These are phyloP conservation scores for Pterostichus niger DNA, from an alignment of 2,888 invertebrate genomes.

Conservation along the genomic window DNA sequence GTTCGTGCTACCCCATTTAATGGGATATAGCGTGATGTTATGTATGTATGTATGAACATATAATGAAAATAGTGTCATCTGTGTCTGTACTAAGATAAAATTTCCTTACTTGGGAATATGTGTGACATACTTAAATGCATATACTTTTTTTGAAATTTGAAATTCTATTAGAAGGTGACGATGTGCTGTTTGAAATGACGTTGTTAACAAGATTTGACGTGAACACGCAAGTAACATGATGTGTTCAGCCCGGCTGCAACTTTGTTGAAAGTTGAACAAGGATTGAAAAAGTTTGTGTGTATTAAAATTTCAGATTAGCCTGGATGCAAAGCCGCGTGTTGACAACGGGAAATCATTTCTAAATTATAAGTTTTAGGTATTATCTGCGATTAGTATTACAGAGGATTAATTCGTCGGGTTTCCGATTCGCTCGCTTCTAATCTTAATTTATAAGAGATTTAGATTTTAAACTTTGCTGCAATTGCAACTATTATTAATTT, in stretches of 20 bases:
- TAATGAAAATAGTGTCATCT: too few species aligned
- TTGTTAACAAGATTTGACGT: not conserved
- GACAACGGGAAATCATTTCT: conserved; percentile 18
- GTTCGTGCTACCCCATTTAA: too few species aligned
- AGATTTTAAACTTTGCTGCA: conserved; percentile 23
- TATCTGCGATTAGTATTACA: conserved; percentile 10
- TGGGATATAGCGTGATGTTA: too few species aligned
- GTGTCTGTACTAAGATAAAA: too few species aligned
- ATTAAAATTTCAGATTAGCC: conserved; percentile 36
- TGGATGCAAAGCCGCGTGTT: not conserved
- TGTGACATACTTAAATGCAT: too few species aligned
- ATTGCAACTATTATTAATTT: conserved; percentile 10
- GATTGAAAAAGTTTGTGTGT: conserved; percentile 42
- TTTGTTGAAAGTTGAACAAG: conserved; percentile 9
- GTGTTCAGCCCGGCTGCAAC: conserved; percentile 15
- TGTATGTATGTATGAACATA: too few species aligned
- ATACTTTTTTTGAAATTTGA: too few species aligned
- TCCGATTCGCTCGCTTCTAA: conserved; percentile 11
- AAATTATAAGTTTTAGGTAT: conserved; percentile 24
- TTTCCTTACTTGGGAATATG: too few species aligned
- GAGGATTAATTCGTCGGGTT: conserved; percentile 7
- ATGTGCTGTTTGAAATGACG: too few species aligned
- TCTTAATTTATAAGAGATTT: conserved; percentile 32
- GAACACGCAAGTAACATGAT: conserved; percentile 7
- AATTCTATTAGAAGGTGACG: too few species aligned